phyloP scores from a whole-genome alignment of 2,888 invertebrate genomes.

The Nomada goodeniana region DNA sequence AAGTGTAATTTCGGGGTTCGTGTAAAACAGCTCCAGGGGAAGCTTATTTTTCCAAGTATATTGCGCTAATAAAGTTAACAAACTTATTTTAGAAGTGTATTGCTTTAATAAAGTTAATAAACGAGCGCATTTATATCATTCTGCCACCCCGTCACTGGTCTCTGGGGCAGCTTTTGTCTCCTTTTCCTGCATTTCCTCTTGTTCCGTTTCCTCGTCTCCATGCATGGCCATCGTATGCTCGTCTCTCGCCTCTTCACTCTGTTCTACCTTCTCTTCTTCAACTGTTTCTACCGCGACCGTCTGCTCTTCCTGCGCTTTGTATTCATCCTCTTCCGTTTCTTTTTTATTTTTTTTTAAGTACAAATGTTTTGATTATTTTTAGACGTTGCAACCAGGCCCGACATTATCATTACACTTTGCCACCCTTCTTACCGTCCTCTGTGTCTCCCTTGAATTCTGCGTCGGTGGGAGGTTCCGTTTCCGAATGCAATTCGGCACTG shows the following conservation, averaged over 20 bases:
- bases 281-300: no score
- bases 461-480: background rate
- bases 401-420: background rate
- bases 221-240: background rate
- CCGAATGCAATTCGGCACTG: conserved; percentile 10
- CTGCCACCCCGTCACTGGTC: conserved; percentile 27
- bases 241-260: background rate
- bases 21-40: background rate
- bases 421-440: conserved; percentile 2
- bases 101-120: conserved; percentile 65
- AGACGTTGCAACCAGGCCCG: background rate
- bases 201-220: conserved; percentile 3
- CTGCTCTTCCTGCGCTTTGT: background rate
- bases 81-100: conserved; percentile 53
- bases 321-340: background rate
- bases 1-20: conserved; percentile 20
- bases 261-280: background rate
- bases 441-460: background rate
- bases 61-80: conserved; percentile 55
- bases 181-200: conserved; percentile 10
- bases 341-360: background rate
- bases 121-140: conserved; percentile 64
- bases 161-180: conserved; percentile 48
- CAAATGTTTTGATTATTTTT: background rate
- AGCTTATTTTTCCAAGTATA: conserved; percentile 51